Conservation (phyloP, 1,140 invertebrate species). For the Micrasema minimum region DNA sequence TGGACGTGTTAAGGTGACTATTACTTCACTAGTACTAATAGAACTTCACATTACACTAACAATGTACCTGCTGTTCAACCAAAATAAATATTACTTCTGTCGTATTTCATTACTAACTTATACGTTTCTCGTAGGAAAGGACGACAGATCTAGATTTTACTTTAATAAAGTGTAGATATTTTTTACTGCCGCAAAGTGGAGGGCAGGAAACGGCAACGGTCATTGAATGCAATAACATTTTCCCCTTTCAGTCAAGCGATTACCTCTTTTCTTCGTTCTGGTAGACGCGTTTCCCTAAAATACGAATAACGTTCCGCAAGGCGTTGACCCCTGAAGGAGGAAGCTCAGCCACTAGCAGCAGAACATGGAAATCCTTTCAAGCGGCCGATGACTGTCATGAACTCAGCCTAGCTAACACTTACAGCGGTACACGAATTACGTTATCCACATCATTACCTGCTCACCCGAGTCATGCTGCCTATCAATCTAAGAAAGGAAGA, state of each 20-base stretch:
- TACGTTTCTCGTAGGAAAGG: too few species aligned
- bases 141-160: too few species aligned
- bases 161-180: too few species aligned
- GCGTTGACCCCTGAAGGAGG: conserved; percentile 24
- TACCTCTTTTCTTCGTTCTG: conserved; percentile 22
- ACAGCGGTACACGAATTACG: conserved; percentile 8
- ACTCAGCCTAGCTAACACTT: conserved; percentile 1
- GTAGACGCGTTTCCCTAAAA: conserved; percentile 21
- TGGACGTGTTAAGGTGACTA: conserved; percentile 28
- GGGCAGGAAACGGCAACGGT: conserved; percentile 7
- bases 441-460: too few species aligned
- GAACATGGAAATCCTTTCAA: conserved; percentile 36
- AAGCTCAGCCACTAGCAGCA: conserved; percentile 2
- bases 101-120: not conserved
- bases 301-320: conserved; percentile 14
- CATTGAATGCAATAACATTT: conserved; percentile 12
- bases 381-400: conserved; percentile 7
- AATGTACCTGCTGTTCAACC: not conserved
- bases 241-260: conserved; percentile 1
- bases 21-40: conserved; percentile 11
- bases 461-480: too few species aligned
- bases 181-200: not conserved
- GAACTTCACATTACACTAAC: too few species aligned
- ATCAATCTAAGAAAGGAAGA: too few species aligned
- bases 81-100: conserved; percentile 4